phyloP scores from a whole-genome alignment of 2,888 invertebrate species.

The Drosophila acutilabella region DNA sequence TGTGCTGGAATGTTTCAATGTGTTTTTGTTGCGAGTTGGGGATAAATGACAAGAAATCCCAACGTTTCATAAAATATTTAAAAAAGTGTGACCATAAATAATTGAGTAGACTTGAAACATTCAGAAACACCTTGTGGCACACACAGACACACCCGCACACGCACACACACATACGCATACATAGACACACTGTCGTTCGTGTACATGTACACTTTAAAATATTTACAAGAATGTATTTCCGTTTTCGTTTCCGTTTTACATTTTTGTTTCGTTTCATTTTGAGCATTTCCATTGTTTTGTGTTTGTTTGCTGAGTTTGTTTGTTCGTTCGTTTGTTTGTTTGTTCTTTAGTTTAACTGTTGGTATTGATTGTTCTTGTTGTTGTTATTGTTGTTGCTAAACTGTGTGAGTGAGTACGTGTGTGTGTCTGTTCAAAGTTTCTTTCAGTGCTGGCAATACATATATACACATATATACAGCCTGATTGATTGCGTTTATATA shows the following conservation, averaged over 20 bases:
- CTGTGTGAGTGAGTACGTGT: constrained; percentile 19
- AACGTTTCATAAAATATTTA: constrained; percentile 58
- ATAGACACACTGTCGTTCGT: constrained; percentile 1
- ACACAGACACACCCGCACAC: constrained; percentile 3
- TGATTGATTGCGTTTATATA: constrained; percentile 12
- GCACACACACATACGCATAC: constrained; percentile 6
- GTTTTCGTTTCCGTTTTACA: constrained; percentile 29
- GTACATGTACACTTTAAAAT: constrained; percentile 41
- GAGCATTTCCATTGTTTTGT: constrained; percentile 45
- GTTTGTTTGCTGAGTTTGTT: constrained; percentile 49
- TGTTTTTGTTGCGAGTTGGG: constrained; percentile 20
- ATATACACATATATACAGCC: constrained; percentile 5
- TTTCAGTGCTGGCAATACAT: constrained; percentile 1
- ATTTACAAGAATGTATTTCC: constrained; percentile 58
- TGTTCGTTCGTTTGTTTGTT: constrained; percentile 34
- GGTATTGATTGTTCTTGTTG: constrained; percentile 57
- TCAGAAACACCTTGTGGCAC: constrained; percentile 48
- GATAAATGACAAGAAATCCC: constrained; percentile 41
- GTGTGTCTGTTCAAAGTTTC: constrained; percentile 17
- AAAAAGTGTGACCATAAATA: constrained; percentile 48
- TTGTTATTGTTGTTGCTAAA: constrained; percentile 43
- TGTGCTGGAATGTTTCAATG: constrained; percentile 42
- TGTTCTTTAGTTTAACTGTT: constrained; percentile 59
- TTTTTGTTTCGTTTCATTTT: constrained; percentile 41
- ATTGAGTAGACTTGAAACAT: constrained; percentile 34